Conservation (phyloP, 1,140 invertebrate species). For the Trinorchestia longiramus region DNA sequence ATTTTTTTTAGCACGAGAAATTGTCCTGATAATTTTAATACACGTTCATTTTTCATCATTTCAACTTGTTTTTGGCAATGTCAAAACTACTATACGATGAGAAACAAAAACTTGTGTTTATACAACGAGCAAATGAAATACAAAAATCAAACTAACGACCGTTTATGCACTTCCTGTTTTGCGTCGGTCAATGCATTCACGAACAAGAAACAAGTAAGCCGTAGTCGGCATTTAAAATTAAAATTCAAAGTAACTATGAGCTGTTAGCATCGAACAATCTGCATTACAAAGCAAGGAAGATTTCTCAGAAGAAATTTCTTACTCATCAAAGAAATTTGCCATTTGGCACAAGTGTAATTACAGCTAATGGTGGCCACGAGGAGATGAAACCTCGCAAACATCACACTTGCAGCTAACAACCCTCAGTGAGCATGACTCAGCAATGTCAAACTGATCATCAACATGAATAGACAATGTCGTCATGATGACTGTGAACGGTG, state of each 20-base stretch:
- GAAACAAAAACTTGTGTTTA: background rate
- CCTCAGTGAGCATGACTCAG: background rate
- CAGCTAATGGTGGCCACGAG: background rate
- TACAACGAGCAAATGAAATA: background rate
- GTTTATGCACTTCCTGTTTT: background rate
- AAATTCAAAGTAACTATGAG: background rate
- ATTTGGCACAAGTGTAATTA: background rate
- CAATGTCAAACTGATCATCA: background rate
- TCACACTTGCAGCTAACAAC: background rate
- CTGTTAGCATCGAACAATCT: background rate
- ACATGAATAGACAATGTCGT: background rate
- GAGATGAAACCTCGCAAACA: background rate
- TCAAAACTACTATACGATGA: background rate
- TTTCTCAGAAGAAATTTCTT: background rate
- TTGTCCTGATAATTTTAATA: too few species aligned
- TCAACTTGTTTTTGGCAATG: too few species aligned
- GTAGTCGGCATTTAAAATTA: background rate
- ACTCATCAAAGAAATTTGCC: background rate
- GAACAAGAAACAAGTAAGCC: background rate
- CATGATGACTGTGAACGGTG: background rate
- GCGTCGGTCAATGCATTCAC: background rate
- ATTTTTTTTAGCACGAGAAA: too few species aligned
- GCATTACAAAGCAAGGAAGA: background rate
- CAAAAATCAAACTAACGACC: background rate
- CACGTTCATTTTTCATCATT: too few species aligned